A percentile compares a stretch with the other conserved stretches of the same genome.
phyloP scores from a whole-genome alignment of 37 sponge, comb jelly and placozoan genomes.

The Cliona cf. orientalis region DNA sequence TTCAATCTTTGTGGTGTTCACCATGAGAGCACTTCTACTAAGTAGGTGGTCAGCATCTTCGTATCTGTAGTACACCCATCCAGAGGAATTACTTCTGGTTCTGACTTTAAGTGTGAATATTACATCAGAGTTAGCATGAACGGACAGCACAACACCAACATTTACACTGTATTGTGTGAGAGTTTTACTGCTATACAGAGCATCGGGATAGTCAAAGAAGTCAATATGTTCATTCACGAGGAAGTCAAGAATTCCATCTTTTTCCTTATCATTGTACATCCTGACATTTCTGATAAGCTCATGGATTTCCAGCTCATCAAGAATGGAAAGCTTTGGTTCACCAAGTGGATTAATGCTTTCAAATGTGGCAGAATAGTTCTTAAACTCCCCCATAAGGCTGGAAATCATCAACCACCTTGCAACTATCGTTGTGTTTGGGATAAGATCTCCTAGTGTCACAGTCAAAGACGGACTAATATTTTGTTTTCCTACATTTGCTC shows the following conservation, averaged over 20 bases:
- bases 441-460: constrained; percentile 15
- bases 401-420: constrained; percentile 45
- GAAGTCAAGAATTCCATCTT: constrained; percentile 42
- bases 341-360: constrained; percentile 40
- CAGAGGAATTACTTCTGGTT: neutral
- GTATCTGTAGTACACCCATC: constrained; percentile 26
- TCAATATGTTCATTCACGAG: constrained; percentile 27
- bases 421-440: constrained; percentile 26
- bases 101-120: neutral
- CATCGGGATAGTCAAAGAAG: neutral
- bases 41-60: neutral
- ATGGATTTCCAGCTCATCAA: constrained; percentile 38
- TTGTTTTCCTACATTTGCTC: constrained; percentile 31
- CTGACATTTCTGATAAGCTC: constrained; percentile 32
- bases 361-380: constrained; percentile 40
- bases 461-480: constrained; percentile 31
- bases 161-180: constrained; percentile 24
- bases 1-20: constrained; percentile 13
- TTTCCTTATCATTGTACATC: constrained; percentile 4
- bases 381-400: constrained; percentile 38
- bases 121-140: neutral
- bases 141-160: constrained; percentile 12
- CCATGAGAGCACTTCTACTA: neutral
- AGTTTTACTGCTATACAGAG: constrained; percentile 36
- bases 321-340: constrained; percentile 36